These are phyloP conservation scores for Passer montanus DNA, from an alignment of 2,113 vertebrate genomes.

Conservation along the genomic window DNA sequence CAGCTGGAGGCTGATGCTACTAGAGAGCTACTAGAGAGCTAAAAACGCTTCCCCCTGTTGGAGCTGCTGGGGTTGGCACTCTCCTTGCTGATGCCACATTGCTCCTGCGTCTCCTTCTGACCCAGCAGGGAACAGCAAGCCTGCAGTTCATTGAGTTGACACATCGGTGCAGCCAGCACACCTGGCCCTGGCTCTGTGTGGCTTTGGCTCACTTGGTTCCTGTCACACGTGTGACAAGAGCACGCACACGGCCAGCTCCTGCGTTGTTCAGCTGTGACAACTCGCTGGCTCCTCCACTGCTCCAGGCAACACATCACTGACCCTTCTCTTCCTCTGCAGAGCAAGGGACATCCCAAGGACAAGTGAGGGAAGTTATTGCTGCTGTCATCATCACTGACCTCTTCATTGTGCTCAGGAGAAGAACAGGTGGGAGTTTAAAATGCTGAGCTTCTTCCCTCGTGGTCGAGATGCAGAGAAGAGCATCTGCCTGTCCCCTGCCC, in stretches of 20 bases:
- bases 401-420: not conserved
- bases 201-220: not conserved
- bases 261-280: not conserved
- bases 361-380: not conserved
- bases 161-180: not conserved
- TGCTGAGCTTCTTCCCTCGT: not conserved
- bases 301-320: not conserved
- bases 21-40: not conserved
- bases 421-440: conserved; percentile 6
- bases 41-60: not conserved
- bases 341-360: not conserved
- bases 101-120: not conserved
- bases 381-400: conserved; percentile 16
- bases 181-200: not conserved
- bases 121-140: not conserved
- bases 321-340: conserved; percentile 10
- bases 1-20: not conserved
- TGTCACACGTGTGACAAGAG: not conserved
- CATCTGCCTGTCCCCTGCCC: not conserved
- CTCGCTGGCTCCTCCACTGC: fast-evolving
- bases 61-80: not conserved
- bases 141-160: not conserved
- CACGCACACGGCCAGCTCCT: fast-evolving
- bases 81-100: not conserved
- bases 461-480: not conserved